Conservation (phyloP, 2,797 vertebrate species). For the Spondyliosoma cantharus region DNA sequence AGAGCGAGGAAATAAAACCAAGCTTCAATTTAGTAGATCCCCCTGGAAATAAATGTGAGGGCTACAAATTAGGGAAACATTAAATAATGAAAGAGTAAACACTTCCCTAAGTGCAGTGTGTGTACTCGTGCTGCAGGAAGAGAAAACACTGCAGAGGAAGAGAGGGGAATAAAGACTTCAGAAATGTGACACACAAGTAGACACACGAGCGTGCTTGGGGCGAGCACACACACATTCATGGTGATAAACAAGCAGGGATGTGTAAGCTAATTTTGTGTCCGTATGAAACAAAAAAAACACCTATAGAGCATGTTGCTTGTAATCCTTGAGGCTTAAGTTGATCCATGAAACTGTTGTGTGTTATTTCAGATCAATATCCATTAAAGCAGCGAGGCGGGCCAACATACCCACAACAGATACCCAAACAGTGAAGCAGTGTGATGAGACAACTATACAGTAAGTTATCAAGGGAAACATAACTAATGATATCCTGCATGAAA, state of each 20-base stretch:
- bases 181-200: background rate
- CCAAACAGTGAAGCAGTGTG: background rate
- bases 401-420: background rate
- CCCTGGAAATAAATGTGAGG: slow-evolving; percentile 28
- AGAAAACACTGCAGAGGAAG: slow-evolving; percentile 24
- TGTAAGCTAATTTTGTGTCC: slow-evolving; percentile 24
- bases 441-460: background rate
- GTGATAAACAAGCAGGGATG: slow-evolving; percentile 19
- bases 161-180: slow-evolving; percentile 27
- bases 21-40: slow-evolving; percentile 21
- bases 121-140: slow-evolving; percentile 5
- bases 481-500: background rate
- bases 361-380: slow-evolving; percentile 41
- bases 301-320: background rate
- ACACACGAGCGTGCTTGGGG: background rate
- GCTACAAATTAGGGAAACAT: slow-evolving; percentile 32
- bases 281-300: slow-evolving; percentile 10
- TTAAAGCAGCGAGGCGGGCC: slow-evolving; percentile 2
- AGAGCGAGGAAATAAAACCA: slow-evolving; percentile 8
- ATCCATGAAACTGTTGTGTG: slow-evolving; percentile 38
- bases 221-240: background rate
- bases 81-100: slow-evolving; percentile 36
- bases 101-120: background rate
- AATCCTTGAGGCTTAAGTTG: slow-evolving; percentile 19
- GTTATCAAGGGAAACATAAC: background rate